phyloP scores from a whole-genome alignment of 2,797 vertebrate genomes.

The Acipenser ruthenus region DNA sequence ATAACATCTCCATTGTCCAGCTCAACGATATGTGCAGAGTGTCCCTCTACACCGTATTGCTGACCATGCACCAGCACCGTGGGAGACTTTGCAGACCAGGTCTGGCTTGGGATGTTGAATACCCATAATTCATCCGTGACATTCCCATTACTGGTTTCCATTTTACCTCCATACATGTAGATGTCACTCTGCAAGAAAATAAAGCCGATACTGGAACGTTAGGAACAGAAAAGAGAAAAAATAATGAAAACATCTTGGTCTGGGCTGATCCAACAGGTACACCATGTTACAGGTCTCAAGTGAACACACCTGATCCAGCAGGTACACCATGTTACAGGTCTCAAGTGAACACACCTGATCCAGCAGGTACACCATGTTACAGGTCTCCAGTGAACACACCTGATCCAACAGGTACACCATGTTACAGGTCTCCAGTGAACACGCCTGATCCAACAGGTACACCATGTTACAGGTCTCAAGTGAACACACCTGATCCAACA shows the following conservation, averaged over 20 bases:
- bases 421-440: too few species aligned
- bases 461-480: too few species aligned
- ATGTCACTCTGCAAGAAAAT: slow-evolving; percentile 74
- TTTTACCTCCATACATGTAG: slow-evolving; percentile 95
- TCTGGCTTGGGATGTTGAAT: slow-evolving; percentile 77
- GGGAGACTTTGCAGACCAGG: slow-evolving; percentile 74
- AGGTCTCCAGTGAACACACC: slow-evolving; percentile 6
- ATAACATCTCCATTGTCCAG: slow-evolving; percentile 76
- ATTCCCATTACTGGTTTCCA: slow-evolving; percentile 78
- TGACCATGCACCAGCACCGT: slow-evolving; percentile 72
- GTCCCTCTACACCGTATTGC: slow-evolving; percentile 90
- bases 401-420: too few species aligned
- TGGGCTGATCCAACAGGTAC: too few species aligned
- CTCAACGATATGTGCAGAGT: slow-evolving; percentile 80
- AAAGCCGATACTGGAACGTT: not conserved
- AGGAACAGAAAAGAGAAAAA: not conserved
- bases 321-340: too few species aligned
- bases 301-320: too few species aligned
- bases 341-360: too few species aligned
- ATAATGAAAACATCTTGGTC: not conserved
- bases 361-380: not conserved
- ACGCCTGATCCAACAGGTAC: too few species aligned
- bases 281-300: too few species aligned
- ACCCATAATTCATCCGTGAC: slow-evolving; percentile 93
- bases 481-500: too few species aligned